Evolutionary conservation across 2,888 invertebrate genomes (phyloP).

Genomic region (Tethea ocularis): DNA sequence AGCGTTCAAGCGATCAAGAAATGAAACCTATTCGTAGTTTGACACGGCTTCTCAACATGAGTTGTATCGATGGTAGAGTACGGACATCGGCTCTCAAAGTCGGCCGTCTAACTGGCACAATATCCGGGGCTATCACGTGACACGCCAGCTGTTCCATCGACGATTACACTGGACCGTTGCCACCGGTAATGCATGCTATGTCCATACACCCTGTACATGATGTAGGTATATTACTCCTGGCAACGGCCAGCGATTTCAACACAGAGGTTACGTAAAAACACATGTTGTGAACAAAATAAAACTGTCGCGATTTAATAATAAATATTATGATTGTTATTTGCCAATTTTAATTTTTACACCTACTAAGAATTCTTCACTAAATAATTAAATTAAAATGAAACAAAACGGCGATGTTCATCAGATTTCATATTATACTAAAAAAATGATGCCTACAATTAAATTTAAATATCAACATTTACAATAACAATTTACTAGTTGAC

Average conservation of each 20-base stretch:
- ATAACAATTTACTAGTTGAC: too few relatives aligned
- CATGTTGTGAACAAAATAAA: conserved; percentile 1
- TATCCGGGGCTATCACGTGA: conserved; percentile 56
- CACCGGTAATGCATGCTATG: conserved; percentile 39
- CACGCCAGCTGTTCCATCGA: conserved; percentile 57
- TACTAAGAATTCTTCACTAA: too few relatives aligned
- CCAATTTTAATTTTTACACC: too few relatives aligned
- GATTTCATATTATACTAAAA: too few relatives aligned
- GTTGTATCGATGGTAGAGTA: not conserved
- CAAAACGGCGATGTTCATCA: too few relatives aligned
- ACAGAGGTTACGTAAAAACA: not conserved
- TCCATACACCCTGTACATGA: conserved; percentile 14
- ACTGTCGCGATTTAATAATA: not conserved
- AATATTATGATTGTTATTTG: too few relatives aligned
- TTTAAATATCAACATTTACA: too few relatives aligned
- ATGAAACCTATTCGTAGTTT: not conserved
- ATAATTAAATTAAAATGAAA: too few relatives aligned
- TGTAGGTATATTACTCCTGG: conserved; percentile 8
- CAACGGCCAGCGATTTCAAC: not conserved
- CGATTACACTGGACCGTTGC: conserved; percentile 59
- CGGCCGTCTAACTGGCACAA: conserved; percentile 51
- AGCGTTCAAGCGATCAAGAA: not conserved
- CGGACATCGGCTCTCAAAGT: conserved; percentile 8
- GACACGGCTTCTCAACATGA: not conserved
- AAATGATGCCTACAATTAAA: too few relatives aligned